These are phyloP conservation scores for Macrosiphum euphorbiae DNA, from an alignment of 2,888 invertebrate genomes.

Conservation along the genomic window DNA sequence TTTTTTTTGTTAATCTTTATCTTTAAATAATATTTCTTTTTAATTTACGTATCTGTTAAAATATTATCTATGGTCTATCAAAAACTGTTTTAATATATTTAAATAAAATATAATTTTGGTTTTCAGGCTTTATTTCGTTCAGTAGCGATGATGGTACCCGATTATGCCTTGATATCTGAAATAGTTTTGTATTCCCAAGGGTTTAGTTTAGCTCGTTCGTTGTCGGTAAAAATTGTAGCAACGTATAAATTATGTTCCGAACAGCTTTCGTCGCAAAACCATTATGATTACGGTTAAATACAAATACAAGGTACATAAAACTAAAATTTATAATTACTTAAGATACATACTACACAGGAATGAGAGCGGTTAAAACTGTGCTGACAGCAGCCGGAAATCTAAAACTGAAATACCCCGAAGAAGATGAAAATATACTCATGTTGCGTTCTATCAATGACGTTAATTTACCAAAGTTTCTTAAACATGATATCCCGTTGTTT, in stretches of 20 bases:
- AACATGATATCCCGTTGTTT: constrained; percentile 52
- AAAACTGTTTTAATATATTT: neutral
- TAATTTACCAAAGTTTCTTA: constrained; percentile 89
- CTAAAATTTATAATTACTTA: neutral
- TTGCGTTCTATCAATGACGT: constrained; percentile 93
- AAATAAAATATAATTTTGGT: neutral
- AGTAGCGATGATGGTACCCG: constrained; percentile 98
- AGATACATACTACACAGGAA: neutral
- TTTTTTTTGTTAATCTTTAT: neutral
- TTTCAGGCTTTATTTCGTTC: constrained; percentile 87
- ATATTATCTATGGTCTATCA: neutral
- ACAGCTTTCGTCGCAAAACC: constrained; percentile 92
- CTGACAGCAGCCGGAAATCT: constrained; percentile 89
- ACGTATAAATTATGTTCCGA: constrained; percentile 95
- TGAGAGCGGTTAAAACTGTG: constrained; percentile 89
- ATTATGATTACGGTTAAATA: constrained; percentile 87
- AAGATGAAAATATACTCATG: constrained; percentile 86
- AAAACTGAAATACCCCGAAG: constrained; percentile 84
- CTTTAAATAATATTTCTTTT: neutral
- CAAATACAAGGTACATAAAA: neutral
- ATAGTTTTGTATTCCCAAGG: constrained; percentile 86
- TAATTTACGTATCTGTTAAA: neutral
- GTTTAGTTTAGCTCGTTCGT: constrained; percentile 70
- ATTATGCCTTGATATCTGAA: constrained; percentile 94
- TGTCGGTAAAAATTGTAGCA: constrained; percentile 93